A percentile compares a stretch with the other conserved stretches of the same genome.
Conservation (phyloP, 35 echinoderm and acorn worm species). For the Holothuria glaberrima region DNA sequence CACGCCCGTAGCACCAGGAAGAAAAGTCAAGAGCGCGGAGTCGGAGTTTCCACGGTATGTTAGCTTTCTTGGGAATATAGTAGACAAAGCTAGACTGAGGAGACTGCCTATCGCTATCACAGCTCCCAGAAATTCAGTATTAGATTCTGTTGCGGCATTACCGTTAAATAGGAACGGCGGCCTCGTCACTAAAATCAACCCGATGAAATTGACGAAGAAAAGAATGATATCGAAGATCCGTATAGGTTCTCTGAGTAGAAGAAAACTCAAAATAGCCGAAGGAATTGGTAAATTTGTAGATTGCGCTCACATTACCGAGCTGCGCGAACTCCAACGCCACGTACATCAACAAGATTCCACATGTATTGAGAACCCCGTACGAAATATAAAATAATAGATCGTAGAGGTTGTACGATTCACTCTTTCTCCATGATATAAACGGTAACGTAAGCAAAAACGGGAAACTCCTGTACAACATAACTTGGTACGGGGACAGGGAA, state of each 20-base stretch:
- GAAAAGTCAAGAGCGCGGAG: background rate
- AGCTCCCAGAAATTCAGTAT: conserved; percentile 3
- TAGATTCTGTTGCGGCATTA: no score
- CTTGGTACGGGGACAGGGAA: background rate
- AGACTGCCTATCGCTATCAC: conserved; percentile 11
- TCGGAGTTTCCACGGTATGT: conserved; percentile 21
- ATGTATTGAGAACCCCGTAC: background rate
- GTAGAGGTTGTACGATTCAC: background rate
- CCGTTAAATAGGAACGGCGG: conserved; percentile 6
- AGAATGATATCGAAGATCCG: background rate
- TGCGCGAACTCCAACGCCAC: background rate
- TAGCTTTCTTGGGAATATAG: conserved; percentile 40
- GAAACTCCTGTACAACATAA: conserved; percentile 22
- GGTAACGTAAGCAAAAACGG: background rate
- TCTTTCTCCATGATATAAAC: background rate
- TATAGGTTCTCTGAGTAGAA: background rate
- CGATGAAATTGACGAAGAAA: conserved; percentile 13
- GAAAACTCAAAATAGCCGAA: background rate
- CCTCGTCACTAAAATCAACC: conserved; percentile 8
- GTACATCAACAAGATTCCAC: background rate
- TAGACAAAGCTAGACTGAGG: background rate
- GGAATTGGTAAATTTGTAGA: conserved; percentile 12
- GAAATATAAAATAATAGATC: background rate
- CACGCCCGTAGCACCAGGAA: background rate
- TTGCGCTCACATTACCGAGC: conserved; percentile 6